Conservation (phyloP, 1,140 invertebrate species). For the Antheraea mylitta region DNA sequence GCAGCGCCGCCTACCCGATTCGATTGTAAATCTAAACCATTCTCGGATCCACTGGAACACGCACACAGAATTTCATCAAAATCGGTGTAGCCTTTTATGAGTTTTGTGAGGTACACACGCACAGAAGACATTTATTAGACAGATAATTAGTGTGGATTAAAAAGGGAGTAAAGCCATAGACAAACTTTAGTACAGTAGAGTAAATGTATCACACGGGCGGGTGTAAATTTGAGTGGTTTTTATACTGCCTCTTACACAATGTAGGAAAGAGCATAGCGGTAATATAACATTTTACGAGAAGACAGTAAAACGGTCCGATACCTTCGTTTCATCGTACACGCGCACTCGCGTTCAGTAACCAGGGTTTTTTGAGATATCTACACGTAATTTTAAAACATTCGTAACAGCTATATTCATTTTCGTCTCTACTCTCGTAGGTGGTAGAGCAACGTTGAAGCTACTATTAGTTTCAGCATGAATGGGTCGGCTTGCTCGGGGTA, state of each 20-base stretch:
- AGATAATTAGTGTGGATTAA: neutral
- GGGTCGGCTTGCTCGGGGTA: too few species aligned
- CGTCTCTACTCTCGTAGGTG: too few species aligned
- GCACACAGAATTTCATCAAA: too few species aligned
- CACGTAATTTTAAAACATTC: neutral
- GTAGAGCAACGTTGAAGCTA: too few species aligned
- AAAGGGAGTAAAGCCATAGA: neutral
- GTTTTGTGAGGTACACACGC: too few species aligned
- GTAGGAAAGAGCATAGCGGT: neutral
- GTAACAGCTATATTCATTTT: too few species aligned
- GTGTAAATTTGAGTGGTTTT: neutral
- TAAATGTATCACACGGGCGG: neutral
- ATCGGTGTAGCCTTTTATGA: too few species aligned
- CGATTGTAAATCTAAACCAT: too few species aligned
- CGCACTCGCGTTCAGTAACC: neutral
- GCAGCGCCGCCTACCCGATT: too few species aligned
- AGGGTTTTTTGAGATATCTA: neutral
- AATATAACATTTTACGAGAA: neutral
- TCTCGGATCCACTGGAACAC: too few species aligned
- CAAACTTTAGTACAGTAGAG: neutral
- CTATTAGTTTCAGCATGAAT: too few species aligned
- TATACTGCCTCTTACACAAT: neutral
- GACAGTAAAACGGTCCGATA: neutral
- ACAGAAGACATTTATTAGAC: too few species aligned
- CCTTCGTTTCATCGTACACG: neutral